Base-by-base conservation (phyloP, 2,888 invertebrate genomes). In the Eulithis testata region DNA sequence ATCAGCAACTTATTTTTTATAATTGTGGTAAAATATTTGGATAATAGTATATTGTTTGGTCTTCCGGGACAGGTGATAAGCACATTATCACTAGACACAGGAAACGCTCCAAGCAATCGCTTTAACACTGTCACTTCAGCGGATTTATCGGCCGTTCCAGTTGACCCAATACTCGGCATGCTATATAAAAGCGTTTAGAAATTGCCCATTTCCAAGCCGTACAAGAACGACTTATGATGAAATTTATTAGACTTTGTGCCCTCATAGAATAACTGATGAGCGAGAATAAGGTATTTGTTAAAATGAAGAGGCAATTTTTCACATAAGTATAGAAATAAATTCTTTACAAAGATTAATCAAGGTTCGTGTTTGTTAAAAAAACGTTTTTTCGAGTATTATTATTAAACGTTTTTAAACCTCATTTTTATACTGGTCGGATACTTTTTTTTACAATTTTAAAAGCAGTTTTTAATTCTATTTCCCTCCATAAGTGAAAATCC, bases 51-150 rank as follows among this genome's bases (percentile, higher is more conserved):
- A 21, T 5, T 11, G 21, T 11, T 49, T 21, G 11, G 49, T 14
- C 21, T 5, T 49, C 12, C 21, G 11, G 6, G 44, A 36, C 84
- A 86, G 84, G 84, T 86, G 86, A 78, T 80, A 77, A 69, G 69
- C 78, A 66, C 80, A 87, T 89, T 87, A 88, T 85, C 85, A 87
- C 84, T 80, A 47, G 47, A 84, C 81, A 83, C 84, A 81, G 79
- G 75, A 81, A 83, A 75, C 82, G 80, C 81, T 83, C n/a, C 79
- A 80, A 78, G 86, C 85, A 88, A 89, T 87, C 86, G 86, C 80
- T 71, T 76, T 77, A 75, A 78, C 76, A 80, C 78, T 83, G 84
- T 85, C 86, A 85, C 79, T 84, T 82, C 75, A 80, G 71, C 77
- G 77, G 82, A 88, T 87, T 88, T 87, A 88, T 86, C 76, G 82